Percentiles rank a stretch among this genome's conserved stretches.
Conservation (phyloP, 2,113 vertebrate species). For the Dipodomys merriami region DNA sequence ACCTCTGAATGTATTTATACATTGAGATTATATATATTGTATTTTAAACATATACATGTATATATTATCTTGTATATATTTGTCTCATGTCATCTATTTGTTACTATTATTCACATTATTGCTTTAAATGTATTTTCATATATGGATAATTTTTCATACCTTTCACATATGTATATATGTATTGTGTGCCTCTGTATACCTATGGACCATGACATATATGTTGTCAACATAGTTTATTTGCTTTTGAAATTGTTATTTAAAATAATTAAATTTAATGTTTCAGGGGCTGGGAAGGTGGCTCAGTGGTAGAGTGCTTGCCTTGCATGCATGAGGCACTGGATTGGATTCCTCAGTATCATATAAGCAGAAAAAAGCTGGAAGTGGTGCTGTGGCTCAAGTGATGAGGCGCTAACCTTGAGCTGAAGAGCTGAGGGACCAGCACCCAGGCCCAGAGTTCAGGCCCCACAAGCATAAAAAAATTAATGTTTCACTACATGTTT, state of each 20-base stretch:
- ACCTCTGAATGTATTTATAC: background rate
- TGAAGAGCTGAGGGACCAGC: no score
- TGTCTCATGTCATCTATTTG: constrained; percentile 7
- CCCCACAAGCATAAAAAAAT: background rate
- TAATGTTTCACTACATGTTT: background rate
- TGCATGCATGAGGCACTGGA: no score
- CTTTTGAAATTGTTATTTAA: constrained; percentile 37
- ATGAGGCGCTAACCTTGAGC: no score
- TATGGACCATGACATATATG: background rate
- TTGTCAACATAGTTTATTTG: background rate
- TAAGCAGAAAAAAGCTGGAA: no score
- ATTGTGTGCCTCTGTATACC: no score
- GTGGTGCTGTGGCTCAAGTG: no score
- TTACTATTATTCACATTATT: constrained; percentile 28
- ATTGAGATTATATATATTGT: background rate
- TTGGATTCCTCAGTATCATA: no score
- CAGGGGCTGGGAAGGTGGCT: background rate
- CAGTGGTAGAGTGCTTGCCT: no score
- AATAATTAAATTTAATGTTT: background rate
- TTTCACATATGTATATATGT: background rate
- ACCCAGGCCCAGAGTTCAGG: no score
- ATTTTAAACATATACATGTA: background rate
- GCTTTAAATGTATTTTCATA: constrained; percentile 47
- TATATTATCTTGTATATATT: background rate
- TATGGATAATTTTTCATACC: background rate